phyloP scores from a whole-genome alignment of 2,797 vertebrate genomes.

The Xiphophorus birchmanni region DNA sequence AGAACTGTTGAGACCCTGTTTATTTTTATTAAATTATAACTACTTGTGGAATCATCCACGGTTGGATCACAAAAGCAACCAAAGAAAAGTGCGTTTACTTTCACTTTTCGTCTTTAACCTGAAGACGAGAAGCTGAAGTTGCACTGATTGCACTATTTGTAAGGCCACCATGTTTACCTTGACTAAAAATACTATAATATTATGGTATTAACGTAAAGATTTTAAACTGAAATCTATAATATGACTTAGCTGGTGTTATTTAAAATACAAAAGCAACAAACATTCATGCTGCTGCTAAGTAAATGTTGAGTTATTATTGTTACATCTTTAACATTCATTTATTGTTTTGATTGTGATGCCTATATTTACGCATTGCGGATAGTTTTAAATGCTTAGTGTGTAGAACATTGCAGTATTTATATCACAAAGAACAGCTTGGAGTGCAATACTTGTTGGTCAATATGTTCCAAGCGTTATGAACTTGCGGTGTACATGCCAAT shows the following conservation, averaged over 20 bases:
- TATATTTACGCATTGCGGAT: not conserved
- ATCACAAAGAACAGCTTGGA: too few species aligned
- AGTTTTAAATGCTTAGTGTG: not conserved
- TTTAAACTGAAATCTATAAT: not conserved
- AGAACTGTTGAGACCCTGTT: not conserved
- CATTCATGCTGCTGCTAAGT: not conserved
- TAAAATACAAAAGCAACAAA: not conserved
- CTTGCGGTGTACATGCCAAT: too few species aligned
- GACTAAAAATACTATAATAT: not conserved
- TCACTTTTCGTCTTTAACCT: not conserved
- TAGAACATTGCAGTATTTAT: not conserved
- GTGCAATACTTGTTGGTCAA: too few species aligned
- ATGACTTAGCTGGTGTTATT: not conserved
- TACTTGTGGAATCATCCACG: not conserved
- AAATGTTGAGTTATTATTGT: not conserved
- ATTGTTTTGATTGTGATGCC: not conserved
- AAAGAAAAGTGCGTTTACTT: not conserved
- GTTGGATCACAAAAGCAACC: not conserved
- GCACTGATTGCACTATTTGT: not conserved
- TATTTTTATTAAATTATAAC: conserved; percentile 2
- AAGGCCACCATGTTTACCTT: not conserved
- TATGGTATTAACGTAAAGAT: not conserved
- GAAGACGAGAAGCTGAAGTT: not conserved
- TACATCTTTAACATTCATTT: not conserved
- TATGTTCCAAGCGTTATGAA: too few species aligned